These are phyloP conservation scores for Euplexia lucipara DNA, from an alignment of 2,888 invertebrate genomes.

Conservation along the genomic window DNA sequence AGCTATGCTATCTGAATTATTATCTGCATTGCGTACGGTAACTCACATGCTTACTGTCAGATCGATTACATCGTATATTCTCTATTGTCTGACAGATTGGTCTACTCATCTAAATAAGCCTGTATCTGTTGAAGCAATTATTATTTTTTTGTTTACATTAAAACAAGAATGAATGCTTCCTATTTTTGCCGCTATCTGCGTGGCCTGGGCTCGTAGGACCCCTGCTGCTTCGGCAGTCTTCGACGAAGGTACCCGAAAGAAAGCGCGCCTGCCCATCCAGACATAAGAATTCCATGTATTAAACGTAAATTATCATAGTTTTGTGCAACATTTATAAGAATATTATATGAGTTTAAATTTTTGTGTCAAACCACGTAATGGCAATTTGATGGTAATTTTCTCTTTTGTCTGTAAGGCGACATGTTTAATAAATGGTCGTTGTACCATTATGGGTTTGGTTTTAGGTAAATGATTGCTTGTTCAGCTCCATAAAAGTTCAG, in stretches of 20 bases:
- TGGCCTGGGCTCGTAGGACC: constrained; percentile 69
- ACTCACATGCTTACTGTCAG: no score
- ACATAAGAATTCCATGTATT: constrained; percentile 46
- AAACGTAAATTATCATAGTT: constrained; percentile 57
- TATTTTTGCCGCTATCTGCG: constrained; percentile 51
- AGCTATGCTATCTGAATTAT: neutral
- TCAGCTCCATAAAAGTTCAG: constrained; percentile 26
- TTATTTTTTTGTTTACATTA: neutral
- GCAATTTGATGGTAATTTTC: constrained; percentile 57
- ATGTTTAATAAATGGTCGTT: constrained; percentile 47
- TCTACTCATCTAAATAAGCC: no score
- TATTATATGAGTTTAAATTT: constrained; percentile 48
- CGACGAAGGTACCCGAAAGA: constrained; percentile 69
- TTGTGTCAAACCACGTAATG: constrained; percentile 55
- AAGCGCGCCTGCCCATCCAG: constrained; percentile 67
- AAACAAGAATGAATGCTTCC: neutral
- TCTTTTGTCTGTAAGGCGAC: constrained; percentile 48
- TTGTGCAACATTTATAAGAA: constrained; percentile 54
- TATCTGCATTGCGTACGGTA: no score
- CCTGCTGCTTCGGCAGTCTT: constrained; percentile 77
- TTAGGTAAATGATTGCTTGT: constrained; percentile 46
- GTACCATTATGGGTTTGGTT: constrained; percentile 35
- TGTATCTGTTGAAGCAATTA: no score
- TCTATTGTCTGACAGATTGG: no score
- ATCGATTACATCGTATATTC: no score